Percentiles rank a stretch among this genome's conserved stretches.
phyloP scores from a whole-genome alignment of 1,140 invertebrate genomes.

The Potamilus streckersoni region DNA sequence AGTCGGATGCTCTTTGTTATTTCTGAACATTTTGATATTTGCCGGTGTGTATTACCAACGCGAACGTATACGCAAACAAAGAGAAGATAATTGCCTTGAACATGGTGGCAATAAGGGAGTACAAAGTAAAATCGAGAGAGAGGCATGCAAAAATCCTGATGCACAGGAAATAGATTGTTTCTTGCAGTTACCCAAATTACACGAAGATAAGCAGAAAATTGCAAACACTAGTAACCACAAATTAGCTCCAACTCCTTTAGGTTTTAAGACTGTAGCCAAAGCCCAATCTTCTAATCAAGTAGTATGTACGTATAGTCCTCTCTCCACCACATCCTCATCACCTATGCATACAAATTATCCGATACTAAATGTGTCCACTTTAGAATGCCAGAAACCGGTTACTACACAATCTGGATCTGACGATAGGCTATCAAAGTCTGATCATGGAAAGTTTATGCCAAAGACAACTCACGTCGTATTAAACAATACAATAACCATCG shows the following conservation, averaged over 20 bases:
- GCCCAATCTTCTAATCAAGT: conserved; percentile 12
- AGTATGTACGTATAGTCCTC: conserved; percentile 26
- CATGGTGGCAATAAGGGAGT: not conserved
- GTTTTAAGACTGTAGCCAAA: conserved; percentile 15
- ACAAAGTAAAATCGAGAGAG: not conserved
- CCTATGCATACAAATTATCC: conserved; percentile 31
- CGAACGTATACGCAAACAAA: conserved; percentile 74
- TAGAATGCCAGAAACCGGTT: conserved; percentile 4
- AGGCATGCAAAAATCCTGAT: not conserved
- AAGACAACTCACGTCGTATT: conserved; percentile 9
- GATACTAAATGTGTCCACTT: not conserved
- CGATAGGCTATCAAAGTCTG: not conserved
- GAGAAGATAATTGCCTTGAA: not conserved
- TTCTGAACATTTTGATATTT: conserved; percentile 92
- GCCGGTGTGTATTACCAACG: conserved; percentile 94
- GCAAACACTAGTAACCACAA: conserved; percentile 12
- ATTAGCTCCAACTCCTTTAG: not conserved
- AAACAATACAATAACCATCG: conserved; percentile 32
- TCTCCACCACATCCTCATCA: conserved; percentile 27
- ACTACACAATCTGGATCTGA: not conserved
- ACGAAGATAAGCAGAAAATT: not conserved
- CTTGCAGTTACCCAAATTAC: not conserved
- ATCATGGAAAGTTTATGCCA: too few relatives aligned
- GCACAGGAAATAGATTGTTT: conserved; percentile 3
- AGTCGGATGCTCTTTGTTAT: conserved; percentile 90